Conservation (phyloP, 2,797 vertebrate genomes). For the Rhinatrema bivittatum region DNA sequence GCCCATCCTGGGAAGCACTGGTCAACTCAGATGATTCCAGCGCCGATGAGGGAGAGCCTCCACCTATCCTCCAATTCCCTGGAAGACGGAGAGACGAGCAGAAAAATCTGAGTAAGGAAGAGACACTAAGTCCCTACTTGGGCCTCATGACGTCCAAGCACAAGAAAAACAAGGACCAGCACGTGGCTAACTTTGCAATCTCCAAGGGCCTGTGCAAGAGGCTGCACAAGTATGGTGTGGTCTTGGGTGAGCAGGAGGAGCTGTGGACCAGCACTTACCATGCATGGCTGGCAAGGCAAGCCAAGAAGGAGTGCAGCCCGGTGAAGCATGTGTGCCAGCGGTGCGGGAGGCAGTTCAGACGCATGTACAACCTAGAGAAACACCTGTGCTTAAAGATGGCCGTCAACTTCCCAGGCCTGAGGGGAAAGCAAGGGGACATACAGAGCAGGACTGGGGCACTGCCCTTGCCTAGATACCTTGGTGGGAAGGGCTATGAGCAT, state of each 20-base stretch:
- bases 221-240: too few species aligned
- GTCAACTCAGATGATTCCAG: slow-evolving; percentile 40
- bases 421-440: too few species aligned
- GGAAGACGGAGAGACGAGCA: too few species aligned
- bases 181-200: neutral
- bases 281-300: neutral
- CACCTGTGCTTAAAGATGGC: slow-evolving; percentile 5
- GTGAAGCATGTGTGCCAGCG: neutral
- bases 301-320: neutral
- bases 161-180: neutral
- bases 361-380: slow-evolving; percentile 1
- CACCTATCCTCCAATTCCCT: neutral
- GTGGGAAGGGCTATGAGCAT: too few species aligned
- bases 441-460: too few species aligned
- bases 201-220: neutral
- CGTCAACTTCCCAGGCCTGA: neutral
- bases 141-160: too few species aligned
- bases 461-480: too few species aligned
- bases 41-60: slow-evolving; percentile 32
- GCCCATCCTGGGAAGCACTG: slow-evolving; percentile 4
- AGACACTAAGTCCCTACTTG: neutral
- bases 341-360: slow-evolving; percentile 3
- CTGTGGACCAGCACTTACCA: neutral
- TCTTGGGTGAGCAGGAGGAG: neutral
- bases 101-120: too few species aligned